These are phyloP conservation scores for Brachypodius melanocephalos DNA, from an alignment of 2,113 vertebrate genomes.

Conservation along the genomic window DNA sequence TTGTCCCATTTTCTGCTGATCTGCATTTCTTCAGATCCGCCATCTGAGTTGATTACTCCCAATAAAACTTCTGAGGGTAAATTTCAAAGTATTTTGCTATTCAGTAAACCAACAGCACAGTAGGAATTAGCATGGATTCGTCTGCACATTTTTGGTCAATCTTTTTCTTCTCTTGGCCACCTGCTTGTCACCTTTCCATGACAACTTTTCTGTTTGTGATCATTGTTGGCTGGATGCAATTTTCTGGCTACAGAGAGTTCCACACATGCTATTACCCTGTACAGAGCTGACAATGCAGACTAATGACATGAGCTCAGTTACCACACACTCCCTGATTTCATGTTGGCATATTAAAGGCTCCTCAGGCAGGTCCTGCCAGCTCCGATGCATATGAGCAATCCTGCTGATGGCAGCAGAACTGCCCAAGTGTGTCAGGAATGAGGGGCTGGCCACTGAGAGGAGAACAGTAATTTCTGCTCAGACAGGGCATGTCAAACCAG, in stretches of 20 bases:
- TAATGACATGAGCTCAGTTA: not conserved
- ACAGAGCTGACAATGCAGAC: not conserved
- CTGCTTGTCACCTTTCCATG: not conserved
- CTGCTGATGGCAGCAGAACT: not conserved
- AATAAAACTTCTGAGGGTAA: not conserved
- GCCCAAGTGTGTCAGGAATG: not conserved
- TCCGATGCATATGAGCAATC: not conserved
- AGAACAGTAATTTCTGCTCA: not conserved
- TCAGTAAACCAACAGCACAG: not conserved
- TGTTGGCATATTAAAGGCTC: not conserved
- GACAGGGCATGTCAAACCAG: conserved; percentile 27
- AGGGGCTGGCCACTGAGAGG: not conserved
- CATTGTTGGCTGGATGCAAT: not conserved
- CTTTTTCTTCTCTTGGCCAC: not conserved
- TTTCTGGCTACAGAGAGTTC: not conserved
- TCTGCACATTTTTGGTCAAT: not conserved
- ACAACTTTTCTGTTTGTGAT: not conserved
- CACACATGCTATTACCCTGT: not conserved
- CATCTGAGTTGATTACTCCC: not conserved
- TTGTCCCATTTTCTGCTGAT: not conserved
- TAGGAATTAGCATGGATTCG: not conserved
- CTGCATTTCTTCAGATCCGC: not conserved
- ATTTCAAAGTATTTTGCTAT: not conserved
- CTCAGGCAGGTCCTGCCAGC: not conserved
- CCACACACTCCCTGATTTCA: not conserved